Base-by-base conservation (phyloP, 2,888 invertebrate genomes). In the Campoplex nolae region DNA sequence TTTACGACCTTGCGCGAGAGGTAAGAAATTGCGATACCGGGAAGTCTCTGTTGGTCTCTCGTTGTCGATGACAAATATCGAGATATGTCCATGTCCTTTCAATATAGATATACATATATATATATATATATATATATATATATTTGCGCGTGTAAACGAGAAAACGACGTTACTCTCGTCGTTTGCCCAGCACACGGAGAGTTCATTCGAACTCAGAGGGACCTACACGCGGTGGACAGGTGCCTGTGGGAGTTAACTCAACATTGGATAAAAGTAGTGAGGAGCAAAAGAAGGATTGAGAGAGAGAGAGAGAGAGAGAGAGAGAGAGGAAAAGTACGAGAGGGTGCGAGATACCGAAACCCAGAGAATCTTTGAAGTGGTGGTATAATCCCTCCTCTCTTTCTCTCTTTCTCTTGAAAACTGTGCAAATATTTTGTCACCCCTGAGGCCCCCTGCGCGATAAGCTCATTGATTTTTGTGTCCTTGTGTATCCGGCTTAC, bases 311-410 rank as follows among this genome's bases (percentile, higher is more conserved):
- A 76, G 76, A 35, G 68, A 79, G 76, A 76, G 76, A 23, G 68
- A 73, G 67, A 79, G 76, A 76, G 76, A 35, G 68, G 62, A 38
- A 32, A 68, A 35, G 73, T 16, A 54, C 38, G 71, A 86, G 65
- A 85, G 81, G 75, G 79, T 56, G 70, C 45, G 58, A 79, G 65
- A 54, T 23, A 80, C 42, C 80, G 32, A 32, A 73, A 58, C 28
- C 23, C 79, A 78, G 74, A 85, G 86, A 75, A 89, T 89, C 89
- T 89, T 89, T 87, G 89, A 89, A 89, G 88, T 88, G 88, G 88
- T 77, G 77, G 88, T 88, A 86, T 88, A 88, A 89, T 89, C 88
- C 78, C 79, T 77, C 70, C 56, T 38, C 67, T 77, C 32, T 65
- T 51, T 48, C 67, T 77, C 32, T 65, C 65, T 48, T 84, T 86